These are phyloP conservation scores for Phenganax marumi DNA, from an alignment of 92 coral and sea anemone species.

Conservation along the genomic window DNA sequence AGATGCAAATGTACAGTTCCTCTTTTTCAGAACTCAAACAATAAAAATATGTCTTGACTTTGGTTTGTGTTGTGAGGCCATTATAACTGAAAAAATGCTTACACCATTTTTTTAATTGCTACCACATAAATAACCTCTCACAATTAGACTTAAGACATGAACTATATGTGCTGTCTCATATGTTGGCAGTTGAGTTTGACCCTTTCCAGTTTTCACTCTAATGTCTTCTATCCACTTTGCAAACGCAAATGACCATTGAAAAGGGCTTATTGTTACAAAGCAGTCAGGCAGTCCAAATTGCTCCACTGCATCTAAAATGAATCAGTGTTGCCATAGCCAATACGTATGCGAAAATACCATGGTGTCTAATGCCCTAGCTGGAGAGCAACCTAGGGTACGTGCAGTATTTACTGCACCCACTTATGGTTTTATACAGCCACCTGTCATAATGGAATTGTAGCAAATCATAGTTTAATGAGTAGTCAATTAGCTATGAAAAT, in stretches of 20 bases:
- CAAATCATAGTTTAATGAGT: slow-evolving; percentile 29
- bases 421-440: slow-evolving; percentile 53
- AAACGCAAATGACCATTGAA: slow-evolving; percentile 21
- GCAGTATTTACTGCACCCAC: slow-evolving; percentile 52
- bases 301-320: not conserved
- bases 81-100: not conserved
- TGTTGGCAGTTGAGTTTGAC: not conserved
- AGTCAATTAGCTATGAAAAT: slow-evolving; percentile 12
- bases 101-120: not conserved
- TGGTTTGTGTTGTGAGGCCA: not conserved
- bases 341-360: slow-evolving; percentile 48
- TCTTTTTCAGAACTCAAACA: slow-evolving; percentile 16
- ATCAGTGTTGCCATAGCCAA: slow-evolving; percentile 26
- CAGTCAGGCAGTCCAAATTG: slow-evolving; percentile 8
- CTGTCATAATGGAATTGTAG: slow-evolving; percentile 63
- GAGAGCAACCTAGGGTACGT: slow-evolving; percentile 22
- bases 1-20: slow-evolving; percentile 23
- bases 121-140: slow-evolving; percentile 14
- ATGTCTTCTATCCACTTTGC: not conserved
- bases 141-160: not conserved
- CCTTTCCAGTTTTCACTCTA: not conserved
- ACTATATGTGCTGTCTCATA: not conserved
- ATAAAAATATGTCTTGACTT: slow-evolving; percentile 25
- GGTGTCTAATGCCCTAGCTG: slow-evolving; percentile 50
- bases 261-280: slow-evolving; percentile 15